Percentiles rank a stretch among this genome's conserved stretches.
Conservation (phyloP, 2,888 invertebrate genomes). For the Meghimatium bilineatum region DNA sequence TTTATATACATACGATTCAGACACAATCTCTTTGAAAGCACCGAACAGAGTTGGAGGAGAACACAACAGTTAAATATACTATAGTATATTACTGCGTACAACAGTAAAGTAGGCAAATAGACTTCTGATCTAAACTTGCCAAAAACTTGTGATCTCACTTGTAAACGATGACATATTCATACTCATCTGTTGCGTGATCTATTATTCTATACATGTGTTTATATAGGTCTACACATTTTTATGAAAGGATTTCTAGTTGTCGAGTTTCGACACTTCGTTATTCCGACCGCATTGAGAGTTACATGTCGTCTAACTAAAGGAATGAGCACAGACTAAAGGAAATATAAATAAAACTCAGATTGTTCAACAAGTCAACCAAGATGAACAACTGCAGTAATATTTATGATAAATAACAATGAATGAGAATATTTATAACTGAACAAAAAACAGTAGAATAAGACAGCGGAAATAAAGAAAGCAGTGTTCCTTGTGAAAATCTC, state of each 20-base stretch:
- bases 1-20: background rate
- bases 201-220: background rate
- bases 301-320: background rate
- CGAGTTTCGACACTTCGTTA: background rate
- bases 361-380: background rate
- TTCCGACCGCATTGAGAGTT: background rate
- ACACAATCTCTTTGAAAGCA: background rate
- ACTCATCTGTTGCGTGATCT: background rate
- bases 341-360: background rate
- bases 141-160: background rate
- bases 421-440: too few relatives aligned
- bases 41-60: background rate
- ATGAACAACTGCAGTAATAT: background rate
- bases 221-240: background rate
- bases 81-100: too few relatives aligned
- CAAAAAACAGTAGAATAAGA: too few relatives aligned
- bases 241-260: background rate
- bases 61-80: background rate
- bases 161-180: background rate
- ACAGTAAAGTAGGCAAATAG: too few relatives aligned
- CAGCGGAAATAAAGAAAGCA: too few relatives aligned
- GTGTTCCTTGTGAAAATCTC: too few relatives aligned
- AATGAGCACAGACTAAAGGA: background rate
- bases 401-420: too few relatives aligned
- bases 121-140: background rate